phyloP scores from a whole-genome alignment of 2,888 invertebrate species.

The Euzetes globulus region DNA sequence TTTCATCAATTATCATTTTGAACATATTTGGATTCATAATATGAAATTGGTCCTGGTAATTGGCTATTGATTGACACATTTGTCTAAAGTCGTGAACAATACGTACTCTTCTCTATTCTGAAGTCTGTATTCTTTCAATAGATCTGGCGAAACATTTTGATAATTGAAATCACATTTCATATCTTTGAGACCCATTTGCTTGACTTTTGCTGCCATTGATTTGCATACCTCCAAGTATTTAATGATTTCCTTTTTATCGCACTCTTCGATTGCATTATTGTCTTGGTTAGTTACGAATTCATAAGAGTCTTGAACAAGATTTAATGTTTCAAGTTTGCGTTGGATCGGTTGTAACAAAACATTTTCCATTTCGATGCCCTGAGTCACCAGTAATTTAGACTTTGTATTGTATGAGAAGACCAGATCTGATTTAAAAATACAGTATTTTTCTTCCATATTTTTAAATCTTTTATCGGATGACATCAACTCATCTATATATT shows the following conservation, averaged over 20 bases:
- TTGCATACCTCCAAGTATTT: conserved; percentile 34
- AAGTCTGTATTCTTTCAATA: background rate
- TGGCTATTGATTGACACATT: too few species aligned
- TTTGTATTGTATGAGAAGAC: background rate
- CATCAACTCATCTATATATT: too few species aligned
- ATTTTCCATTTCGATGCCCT: conserved; percentile 20
- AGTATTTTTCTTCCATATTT: background rate
- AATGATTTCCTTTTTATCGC: conserved; percentile 21
- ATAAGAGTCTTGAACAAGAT: background rate
- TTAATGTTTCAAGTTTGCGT: background rate
- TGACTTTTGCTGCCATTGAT: background rate
- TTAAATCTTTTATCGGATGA: too few species aligned
- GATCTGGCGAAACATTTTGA: background rate
- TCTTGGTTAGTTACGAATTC: conserved; percentile 20
- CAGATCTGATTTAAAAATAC: background rate
- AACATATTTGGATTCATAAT: too few species aligned
- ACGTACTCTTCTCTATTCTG: too few species aligned
- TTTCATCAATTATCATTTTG: too few species aligned
- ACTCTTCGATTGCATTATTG: background rate
- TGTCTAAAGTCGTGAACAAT: too few species aligned
- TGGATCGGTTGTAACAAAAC: background rate
- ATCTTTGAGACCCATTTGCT: background rate
- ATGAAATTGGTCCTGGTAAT: too few species aligned
- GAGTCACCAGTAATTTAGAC: background rate
- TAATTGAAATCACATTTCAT: conserved; percentile 12